A percentile compares a stretch with the other conserved stretches of the same genome.
Evolutionary conservation across 2,888 invertebrate species (phyloP).

Genomic region (Xestia rhomboidea): DNA sequence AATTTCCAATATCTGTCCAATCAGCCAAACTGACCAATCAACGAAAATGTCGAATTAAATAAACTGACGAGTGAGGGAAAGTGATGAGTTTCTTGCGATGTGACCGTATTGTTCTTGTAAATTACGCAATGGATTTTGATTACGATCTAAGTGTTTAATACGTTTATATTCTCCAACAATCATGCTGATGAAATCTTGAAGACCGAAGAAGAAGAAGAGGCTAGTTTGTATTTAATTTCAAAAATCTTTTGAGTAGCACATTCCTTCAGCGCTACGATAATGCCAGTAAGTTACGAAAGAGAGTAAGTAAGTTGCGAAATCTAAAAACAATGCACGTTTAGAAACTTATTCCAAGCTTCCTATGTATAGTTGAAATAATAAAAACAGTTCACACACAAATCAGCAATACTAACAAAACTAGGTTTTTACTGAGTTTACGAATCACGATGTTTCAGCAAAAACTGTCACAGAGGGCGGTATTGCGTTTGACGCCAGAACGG

Average conservation of each 20-base stretch:
- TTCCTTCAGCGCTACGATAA: neutral
- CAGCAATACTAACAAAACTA: no score
- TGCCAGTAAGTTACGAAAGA: neutral
- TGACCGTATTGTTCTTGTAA: neutral
- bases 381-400: neutral
- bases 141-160: no score
- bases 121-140: neutral
- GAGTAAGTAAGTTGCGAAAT: no score
- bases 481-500: neutral
- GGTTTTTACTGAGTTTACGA: neutral
- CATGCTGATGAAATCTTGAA: neutral
- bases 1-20: neutral
- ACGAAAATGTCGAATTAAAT: no score
- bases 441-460: constrained; percentile 27
- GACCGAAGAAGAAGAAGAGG: neutral
- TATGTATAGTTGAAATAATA: neutral
- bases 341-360: neutral
- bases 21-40: no score
- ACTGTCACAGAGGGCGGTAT: neutral
- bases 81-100: neutral
- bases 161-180: no score
- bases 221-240: neutral
- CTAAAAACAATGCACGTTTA: neutral
- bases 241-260: neutral
- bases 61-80: no score